Evolutionary conservation across 2,113 vertebrate species (phyloP).

Genomic region (Dicaeum eximium): DNA sequence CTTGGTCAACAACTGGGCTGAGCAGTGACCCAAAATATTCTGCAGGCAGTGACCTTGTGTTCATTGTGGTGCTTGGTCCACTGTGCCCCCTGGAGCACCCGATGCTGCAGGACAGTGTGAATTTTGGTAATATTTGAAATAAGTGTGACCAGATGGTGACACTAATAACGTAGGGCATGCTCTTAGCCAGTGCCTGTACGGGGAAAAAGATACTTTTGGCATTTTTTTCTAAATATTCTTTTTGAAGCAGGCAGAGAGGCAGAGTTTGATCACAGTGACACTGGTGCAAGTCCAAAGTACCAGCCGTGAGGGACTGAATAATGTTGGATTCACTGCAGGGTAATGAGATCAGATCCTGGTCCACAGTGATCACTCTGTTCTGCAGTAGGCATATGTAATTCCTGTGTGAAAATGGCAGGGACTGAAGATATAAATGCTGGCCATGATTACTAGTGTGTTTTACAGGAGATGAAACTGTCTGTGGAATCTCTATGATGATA

Average conservation of each 20-base stretch:
- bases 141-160: background rate
- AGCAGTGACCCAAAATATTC: background rate
- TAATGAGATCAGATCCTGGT: conserved; percentile 15
- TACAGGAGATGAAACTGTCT: background rate
- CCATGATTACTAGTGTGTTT: background rate
- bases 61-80: background rate
- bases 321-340: background rate
- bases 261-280: background rate
- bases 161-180: background rate
- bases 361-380: background rate
- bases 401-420: background rate
- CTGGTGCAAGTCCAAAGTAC: conserved; percentile 9
- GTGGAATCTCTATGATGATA: background rate
- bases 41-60: background rate
- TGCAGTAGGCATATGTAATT: background rate
- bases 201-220: background rate
- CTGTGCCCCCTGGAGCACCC: background rate
- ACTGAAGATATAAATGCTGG: background rate
- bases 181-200: background rate
- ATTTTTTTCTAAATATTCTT: background rate
- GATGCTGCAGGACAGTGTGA: background rate
- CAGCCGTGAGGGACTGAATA: background rate
- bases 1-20: background rate
- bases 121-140: background rate
- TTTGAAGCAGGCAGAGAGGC: background rate